phyloP scores from a whole-genome alignment of 2,113 vertebrate genomes.

The Callocephalon fimbriatum region DNA sequence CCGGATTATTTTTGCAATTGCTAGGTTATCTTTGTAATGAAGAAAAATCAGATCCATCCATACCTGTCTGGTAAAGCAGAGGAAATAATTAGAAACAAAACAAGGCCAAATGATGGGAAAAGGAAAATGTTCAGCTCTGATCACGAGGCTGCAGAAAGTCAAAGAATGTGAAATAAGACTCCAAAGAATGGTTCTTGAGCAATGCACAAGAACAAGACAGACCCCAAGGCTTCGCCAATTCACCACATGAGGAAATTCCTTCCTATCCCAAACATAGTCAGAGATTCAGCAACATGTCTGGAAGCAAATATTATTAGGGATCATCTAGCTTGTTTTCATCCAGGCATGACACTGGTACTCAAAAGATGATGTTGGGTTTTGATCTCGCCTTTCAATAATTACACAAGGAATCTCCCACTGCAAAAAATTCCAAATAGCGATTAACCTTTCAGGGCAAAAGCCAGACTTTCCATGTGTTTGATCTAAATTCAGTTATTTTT shows the following conservation, averaged over 20 bases:
- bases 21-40: background rate
- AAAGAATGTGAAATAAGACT: background rate
- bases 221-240: background rate
- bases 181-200: background rate
- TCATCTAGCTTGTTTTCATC: slow-evolving; percentile 33
- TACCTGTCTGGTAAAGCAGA: background rate
- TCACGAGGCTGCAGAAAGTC: background rate
- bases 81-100: background rate
- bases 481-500: slow-evolving; percentile 58
- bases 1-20: background rate
- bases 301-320: background rate
- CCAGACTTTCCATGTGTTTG: slow-evolving; percentile 1
- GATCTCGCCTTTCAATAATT: slow-evolving; percentile 5
- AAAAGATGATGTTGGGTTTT: slow-evolving; percentile 10
- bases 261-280: background rate
- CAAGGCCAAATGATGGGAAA: background rate
- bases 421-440: background rate
- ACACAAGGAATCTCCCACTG: background rate
- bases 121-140: background rate
- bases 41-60: background rate
- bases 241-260: slow-evolving; percentile 33
- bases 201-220: background rate
- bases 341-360: background rate
- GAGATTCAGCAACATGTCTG: background rate
- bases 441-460: slow-evolving; percentile 32